A percentile compares a stretch with the other conserved stretches of the same genome.
Conservation (phyloP, 2,113 vertebrate genomes). For the Gobiocypris rarus region DNA sequence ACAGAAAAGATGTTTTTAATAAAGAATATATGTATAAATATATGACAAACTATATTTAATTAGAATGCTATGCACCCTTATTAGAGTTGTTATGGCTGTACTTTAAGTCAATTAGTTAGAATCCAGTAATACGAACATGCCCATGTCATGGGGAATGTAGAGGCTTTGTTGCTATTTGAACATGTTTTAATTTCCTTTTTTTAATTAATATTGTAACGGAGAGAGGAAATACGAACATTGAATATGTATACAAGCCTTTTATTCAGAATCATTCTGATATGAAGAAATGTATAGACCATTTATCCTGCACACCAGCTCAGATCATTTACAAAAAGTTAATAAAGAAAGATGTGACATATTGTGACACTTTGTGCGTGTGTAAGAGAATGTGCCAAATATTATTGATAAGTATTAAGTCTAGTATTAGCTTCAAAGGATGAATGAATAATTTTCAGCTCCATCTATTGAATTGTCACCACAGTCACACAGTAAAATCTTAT, state of each 20-base stretch:
- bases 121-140: conserved; percentile 66
- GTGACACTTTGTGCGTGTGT: conserved; percentile 44
- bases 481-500: neutral
- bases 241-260: conserved; percentile 80
- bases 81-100: conserved; percentile 83
- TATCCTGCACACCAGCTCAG: conserved; percentile 83
- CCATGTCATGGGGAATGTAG: conserved; percentile 78
- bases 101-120: conserved; percentile 78
- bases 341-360: conserved; percentile 80
- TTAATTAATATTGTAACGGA: conserved; percentile 74
- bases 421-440: neutral
- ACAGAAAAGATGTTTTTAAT: conserved; percentile 82
- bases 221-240: conserved; percentile 71
- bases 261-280: conserved; percentile 76
- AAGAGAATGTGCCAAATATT: neutral
- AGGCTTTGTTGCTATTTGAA: conserved; percentile 80
- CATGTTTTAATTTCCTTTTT: conserved; percentile 80
- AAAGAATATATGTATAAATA: conserved; percentile 82
- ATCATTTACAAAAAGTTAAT: conserved; percentile 82
- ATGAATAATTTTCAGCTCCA: neutral
- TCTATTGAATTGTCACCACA: neutral
- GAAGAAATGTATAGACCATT: conserved; percentile 82
- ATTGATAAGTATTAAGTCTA: neutral
- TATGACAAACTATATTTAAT: conserved; percentile 70
- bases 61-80: conserved; percentile 87